A percentile compares a stretch with the other conserved stretches of the same genome.
Conservation (phyloP, 1,140 invertebrate species). For the Apolygus lucorum region DNA sequence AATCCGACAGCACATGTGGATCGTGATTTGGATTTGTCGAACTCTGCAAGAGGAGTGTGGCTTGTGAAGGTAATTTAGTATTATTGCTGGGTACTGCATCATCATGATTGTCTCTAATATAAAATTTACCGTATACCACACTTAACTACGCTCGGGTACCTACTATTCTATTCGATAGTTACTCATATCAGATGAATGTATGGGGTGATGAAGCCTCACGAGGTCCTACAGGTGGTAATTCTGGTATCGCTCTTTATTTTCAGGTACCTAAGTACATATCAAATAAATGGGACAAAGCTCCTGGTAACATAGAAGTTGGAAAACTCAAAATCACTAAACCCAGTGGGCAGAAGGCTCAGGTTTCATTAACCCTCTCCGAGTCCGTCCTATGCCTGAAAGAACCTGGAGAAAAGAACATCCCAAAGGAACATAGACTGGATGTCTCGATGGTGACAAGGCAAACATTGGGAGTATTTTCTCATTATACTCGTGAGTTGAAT, state of each 20-base stretch:
- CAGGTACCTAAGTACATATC: conserved; percentile 86
- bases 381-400: conserved; percentile 61
- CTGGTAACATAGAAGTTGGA: conserved; percentile 65
- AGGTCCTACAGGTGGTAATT: neutral
- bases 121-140: conserved; percentile 8
- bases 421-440: conserved; percentile 83
- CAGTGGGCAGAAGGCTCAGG: conserved; percentile 58
- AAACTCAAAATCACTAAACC: conserved; percentile 62
- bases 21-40: conserved; percentile 65
- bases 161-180: neutral
- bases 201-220: neutral
- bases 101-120: too few species aligned
- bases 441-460: conserved; percentile 80
- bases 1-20: conserved; percentile 24
- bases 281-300: conserved; percentile 78
- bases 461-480: conserved; percentile 81
- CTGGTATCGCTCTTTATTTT: conserved; percentile 27
- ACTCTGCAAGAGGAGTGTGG: conserved; percentile 83
- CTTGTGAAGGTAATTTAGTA: conserved; percentile 89
- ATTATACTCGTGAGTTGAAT: conserved; percentile 52
- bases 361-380: conserved; percentile 58
- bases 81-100: too few species aligned
- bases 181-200: neutral
- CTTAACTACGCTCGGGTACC: neutral
- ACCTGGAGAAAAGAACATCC: conserved; percentile 59